A percentile compares a stretch with the other conserved stretches of the same genome.
Evolutionary conservation across 2,888 invertebrate species (phyloP).

Genomic region (Netelia melanura): DNA sequence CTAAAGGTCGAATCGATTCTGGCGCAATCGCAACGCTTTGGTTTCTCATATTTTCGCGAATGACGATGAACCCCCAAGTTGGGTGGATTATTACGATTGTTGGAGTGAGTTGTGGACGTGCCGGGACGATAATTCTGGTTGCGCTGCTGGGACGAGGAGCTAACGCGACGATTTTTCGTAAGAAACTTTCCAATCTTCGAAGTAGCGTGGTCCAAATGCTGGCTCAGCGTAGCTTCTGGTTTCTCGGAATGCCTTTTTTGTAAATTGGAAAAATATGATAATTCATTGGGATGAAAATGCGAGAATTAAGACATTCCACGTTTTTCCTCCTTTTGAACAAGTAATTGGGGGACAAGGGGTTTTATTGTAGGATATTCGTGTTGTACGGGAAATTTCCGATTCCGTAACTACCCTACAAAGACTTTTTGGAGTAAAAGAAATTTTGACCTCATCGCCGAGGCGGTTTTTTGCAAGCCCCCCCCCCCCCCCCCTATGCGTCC

Average conservation of each 20-base stretch:
- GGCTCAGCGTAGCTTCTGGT: slow-evolving; percentile 45
- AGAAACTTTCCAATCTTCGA: slow-evolving; percentile 17
- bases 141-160: slow-evolving; percentile 25
- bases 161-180: slow-evolving; percentile 33
- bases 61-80: slow-evolving; percentile 11
- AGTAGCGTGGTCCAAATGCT: slow-evolving; percentile 43
- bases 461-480: too few species aligned
- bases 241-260: slow-evolving; percentile 41
- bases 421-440: neutral
- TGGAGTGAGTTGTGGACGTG: slow-evolving; percentile 23
- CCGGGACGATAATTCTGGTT: slow-evolving; percentile 45
- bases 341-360: neutral
- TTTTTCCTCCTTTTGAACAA: neutral
- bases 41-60: slow-evolving; percentile 39
- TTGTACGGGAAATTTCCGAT: too few species aligned
- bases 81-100: slow-evolving; percentile 38
- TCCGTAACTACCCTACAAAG: too few species aligned
- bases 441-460: too few species aligned
- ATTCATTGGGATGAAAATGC: neutral
- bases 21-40: neutral
- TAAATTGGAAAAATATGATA: neutral
- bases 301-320: neutral
- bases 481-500: too few species aligned
- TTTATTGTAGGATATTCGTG: too few species aligned
- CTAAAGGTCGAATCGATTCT: slow-evolving; percentile 34